These are phyloP conservation scores for Sus scrofa DNA, from an alignment of 2,113 vertebrate genomes.

Conservation along the genomic window DNA sequence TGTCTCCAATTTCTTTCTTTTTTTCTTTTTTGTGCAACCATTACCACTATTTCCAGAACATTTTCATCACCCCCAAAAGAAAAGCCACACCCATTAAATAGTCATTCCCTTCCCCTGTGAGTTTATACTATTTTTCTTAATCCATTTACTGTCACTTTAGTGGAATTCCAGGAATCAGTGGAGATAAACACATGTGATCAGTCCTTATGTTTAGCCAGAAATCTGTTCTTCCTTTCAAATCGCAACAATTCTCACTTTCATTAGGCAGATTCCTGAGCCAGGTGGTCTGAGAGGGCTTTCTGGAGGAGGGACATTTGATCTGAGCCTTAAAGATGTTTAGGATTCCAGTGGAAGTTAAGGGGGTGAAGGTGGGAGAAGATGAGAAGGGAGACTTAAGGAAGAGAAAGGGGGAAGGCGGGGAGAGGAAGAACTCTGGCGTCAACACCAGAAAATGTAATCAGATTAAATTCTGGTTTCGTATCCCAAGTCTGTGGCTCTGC, in stretches of 20 bases:
- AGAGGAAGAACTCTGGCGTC: background rate
- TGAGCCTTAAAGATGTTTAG: conserved; percentile 51
- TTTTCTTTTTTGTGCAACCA: background rate
- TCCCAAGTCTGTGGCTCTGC: background rate
- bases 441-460: conserved; percentile 38
- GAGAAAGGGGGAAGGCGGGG: background rate
- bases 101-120: conserved; percentile 3
- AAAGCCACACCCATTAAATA: background rate
- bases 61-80: background rate
- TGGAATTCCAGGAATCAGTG: conserved; percentile 40
- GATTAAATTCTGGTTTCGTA: conserved; percentile 60
- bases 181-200: conserved; percentile 19
- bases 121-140: background rate
- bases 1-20: background rate
- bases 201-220: conserved; percentile 39
- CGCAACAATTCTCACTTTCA: conserved; percentile 56
- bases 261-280: conserved; percentile 51
- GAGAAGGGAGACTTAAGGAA: background rate
- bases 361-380: background rate
- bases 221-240: conserved; percentile 23
- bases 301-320: conserved; percentile 73
- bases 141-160: background rate
- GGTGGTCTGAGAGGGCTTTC: conserved; percentile 55
- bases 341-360: conserved; percentile 51
- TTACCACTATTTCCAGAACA: conserved; percentile 23